Evolutionary conservation across 2,888 invertebrate species (phyloP).

Genomic region (Cryptus armator): DNA sequence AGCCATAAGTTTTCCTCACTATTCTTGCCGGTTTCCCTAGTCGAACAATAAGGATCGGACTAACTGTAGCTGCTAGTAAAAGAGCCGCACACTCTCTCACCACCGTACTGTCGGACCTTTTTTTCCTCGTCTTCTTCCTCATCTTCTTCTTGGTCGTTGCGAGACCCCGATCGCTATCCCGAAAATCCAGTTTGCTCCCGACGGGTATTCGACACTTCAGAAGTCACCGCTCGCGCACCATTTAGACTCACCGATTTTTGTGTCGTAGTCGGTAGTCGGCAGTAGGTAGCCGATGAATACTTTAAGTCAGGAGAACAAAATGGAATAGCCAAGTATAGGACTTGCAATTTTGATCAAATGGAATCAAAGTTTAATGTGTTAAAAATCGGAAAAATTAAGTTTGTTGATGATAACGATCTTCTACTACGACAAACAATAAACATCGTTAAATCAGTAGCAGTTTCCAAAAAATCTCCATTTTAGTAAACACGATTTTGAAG

Average conservation of each 20-base stretch:
- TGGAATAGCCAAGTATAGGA: neutral
- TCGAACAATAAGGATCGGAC: constrained; percentile 60
- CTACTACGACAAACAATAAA: too few relatives aligned
- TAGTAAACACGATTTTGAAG: too few relatives aligned
- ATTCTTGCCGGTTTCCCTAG: constrained; percentile 52
- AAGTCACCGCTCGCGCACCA: constrained; percentile 77
- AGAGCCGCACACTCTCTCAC: constrained; percentile 75
- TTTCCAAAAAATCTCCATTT: too few relatives aligned
- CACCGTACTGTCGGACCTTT: constrained; percentile 53
- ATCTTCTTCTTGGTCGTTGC: constrained; percentile 40
- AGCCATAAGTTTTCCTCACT: constrained; percentile 74
- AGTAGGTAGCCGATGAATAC: constrained; percentile 25
- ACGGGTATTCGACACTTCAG: constrained; percentile 68
- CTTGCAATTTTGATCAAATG: neutral
- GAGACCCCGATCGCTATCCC: constrained; percentile 62
- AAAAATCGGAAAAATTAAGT: neutral
- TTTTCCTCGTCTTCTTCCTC: constrained; percentile 34
- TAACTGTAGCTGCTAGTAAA: constrained; percentile 69
- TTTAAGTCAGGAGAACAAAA: neutral
- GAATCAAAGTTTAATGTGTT: neutral
- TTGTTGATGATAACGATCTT: neutral
- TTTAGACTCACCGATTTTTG: constrained; percentile 70
- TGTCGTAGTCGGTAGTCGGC: constrained; percentile 19
- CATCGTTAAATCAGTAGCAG: too few relatives aligned
- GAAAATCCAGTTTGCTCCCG: constrained; percentile 65